These are phyloP conservation scores for Ectropis grisescens DNA, from an alignment of 1,140 invertebrate genomes.

Conservation along the genomic window DNA sequence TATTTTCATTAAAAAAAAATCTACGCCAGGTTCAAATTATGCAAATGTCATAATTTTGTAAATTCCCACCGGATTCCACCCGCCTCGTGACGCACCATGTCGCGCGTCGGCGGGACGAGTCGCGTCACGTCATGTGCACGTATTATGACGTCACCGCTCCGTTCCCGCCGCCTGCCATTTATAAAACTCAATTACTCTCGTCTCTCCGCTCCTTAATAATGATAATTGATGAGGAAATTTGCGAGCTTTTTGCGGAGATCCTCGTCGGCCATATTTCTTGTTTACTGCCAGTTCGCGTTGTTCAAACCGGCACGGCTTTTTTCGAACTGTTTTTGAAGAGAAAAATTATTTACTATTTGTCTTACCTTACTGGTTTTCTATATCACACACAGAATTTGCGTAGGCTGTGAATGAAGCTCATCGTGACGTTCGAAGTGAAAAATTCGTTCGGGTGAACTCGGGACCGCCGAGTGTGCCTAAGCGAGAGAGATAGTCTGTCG, in stretches of 20 bases:
- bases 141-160: conserved; percentile 31
- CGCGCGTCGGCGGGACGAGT: background rate
- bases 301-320: conserved; percentile 9
- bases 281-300: conserved; percentile 30
- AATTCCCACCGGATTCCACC: too few relatives aligned
- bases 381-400: background rate
- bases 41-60: too few relatives aligned
- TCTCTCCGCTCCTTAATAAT: conserved; percentile 48
- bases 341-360: too few relatives aligned
- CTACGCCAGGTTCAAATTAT: too few relatives aligned
- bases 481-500: too few relatives aligned
- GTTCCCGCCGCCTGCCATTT: conserved; percentile 43
- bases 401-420: too few relatives aligned
- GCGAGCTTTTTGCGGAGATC: conserved; percentile 63
- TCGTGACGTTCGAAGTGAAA: too few relatives aligned
- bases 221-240: conserved; percentile 67
- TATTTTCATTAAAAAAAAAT: too few relatives aligned
- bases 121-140: background rate
- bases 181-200: conserved; percentile 61
- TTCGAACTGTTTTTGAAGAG: too few relatives aligned
- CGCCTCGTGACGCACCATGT: background rate
- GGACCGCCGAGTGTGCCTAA: too few relatives aligned
- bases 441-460: too few relatives aligned
- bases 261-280: conserved; percentile 53
- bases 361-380: too few relatives aligned